Base-by-base conservation (phyloP, 2,113 vertebrate species). In the Xiphophorus hellerii region DNA sequence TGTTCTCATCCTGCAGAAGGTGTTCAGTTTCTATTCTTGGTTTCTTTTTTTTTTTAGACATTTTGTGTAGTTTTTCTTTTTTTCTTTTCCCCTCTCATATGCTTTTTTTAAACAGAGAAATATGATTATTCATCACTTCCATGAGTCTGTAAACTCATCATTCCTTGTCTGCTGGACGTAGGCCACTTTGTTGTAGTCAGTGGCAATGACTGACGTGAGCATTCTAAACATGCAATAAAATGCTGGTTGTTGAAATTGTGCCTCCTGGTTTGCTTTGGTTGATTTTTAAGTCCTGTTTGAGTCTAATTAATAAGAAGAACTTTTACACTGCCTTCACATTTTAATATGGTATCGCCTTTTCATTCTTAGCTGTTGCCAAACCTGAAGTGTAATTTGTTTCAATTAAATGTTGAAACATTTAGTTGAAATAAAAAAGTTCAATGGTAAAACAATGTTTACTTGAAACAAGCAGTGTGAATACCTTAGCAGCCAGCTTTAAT, bases 191-290 rank as follows among this genome's bases (percentile, higher is more conserved):
- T 96, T 96, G 96, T 97, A 95, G 95, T 97, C 97, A 92, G 95
- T 96, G 95, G 94, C 95, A 86, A 95, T 91, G 92, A 95, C 96
- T 96, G 97, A 97, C 94, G 87, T 94, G 95, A 95, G 95, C 96
- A 96, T 97, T 98, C 96, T 95, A 96, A 96, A 97, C 91, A 98
- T 96, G 97, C 97, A 98, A 98, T 98, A 97, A 98, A 97, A 96
- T 95, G 95, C 96, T 96, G 96, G 96, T 97, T 97, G 96, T 96
- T 97, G 94, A 96, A 90, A 96, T 92, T 85, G 90, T 62, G 83
- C 80, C 65, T 66, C 94, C 88, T 88, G 95, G 87, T 85, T 91
- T 93, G 48, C 61, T 48, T 48, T 17, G 1, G 44, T 30, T 10
- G 2, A 58, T 25, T 54, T 22, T 20, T 54, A 22, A 25, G 20